These are phyloP conservation scores for Erebia aethiops DNA, from an alignment of 2,888 invertebrate genomes.

Conservation along the genomic window DNA sequence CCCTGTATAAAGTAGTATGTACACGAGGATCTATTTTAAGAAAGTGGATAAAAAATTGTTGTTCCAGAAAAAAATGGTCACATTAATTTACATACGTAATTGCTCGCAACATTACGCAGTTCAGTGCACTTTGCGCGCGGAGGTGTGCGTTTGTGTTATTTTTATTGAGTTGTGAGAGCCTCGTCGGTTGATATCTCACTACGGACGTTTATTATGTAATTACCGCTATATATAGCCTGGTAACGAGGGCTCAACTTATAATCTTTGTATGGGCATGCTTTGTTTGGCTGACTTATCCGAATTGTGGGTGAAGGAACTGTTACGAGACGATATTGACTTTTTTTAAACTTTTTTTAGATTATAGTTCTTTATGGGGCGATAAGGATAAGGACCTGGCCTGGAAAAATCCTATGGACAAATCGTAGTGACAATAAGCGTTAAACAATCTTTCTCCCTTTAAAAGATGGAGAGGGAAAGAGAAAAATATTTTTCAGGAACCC, in stretches of 20 bases:
- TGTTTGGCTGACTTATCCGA: constrained; percentile 10
- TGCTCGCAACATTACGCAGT: constrained; percentile 33
- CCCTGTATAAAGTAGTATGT: no score
- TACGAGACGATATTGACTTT: neutral
- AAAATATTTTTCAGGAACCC: no score
- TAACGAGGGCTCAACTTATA: constrained; percentile 16
- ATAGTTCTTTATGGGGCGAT: no score
- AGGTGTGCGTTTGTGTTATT: constrained; percentile 21
- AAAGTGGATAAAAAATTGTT: no score
- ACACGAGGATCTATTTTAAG: neutral
- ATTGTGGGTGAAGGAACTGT: constrained; percentile 2
- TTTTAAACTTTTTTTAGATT: no score
- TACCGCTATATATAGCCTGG: constrained; percentile 17
- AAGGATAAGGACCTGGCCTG: no score
- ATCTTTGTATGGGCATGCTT: constrained; percentile 14
- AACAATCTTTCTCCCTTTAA: no score
- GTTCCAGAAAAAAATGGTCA: constrained; percentile 12
- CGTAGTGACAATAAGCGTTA: no score
- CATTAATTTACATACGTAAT: constrained; percentile 26
- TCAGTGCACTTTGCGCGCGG: constrained; percentile 36
- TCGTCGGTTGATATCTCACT: constrained; percentile 23
- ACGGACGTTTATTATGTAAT: constrained; percentile 20
- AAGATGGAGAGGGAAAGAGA: no score
- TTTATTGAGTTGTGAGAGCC: constrained; percentile 20
- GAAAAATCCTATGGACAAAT: no score